These are phyloP conservation scores for Hedychridium roseum DNA, from an alignment of 2,888 invertebrate species.

Conservation along the genomic window DNA sequence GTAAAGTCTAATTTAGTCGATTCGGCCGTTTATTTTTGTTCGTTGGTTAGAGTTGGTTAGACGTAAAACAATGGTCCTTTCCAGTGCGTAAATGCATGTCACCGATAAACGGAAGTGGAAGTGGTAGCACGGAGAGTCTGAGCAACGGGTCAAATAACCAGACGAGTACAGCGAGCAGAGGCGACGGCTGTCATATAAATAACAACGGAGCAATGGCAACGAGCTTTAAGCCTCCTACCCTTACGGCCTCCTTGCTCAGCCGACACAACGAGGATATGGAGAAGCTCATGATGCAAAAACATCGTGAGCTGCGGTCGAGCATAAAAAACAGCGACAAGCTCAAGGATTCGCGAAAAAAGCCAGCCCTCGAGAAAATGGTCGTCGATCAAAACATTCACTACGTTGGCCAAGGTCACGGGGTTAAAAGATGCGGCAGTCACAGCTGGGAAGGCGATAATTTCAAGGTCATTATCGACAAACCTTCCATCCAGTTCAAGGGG, in stretches of 20 bases:
- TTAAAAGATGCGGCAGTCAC: constrained; percentile 71
- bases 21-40: constrained; percentile 3
- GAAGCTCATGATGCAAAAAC: constrained; percentile 76
- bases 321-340: constrained; percentile 65
- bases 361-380: constrained; percentile 57
- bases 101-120: constrained; percentile 68
- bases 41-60: neutral
- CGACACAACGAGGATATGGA: constrained; percentile 85
- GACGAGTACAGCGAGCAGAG: constrained; percentile 64
- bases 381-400: constrained; percentile 49
- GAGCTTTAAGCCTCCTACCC: constrained; percentile 65
- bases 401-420: constrained; percentile 64
- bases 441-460: constrained; percentile 70
- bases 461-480: constrained; percentile 44
- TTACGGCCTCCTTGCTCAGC: constrained; percentile 71
- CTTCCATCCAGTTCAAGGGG: neutral
- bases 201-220: constrained; percentile 49
- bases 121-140: constrained; percentile 70
- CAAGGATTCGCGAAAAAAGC: constrained; percentile 65
- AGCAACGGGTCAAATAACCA: constrained; percentile 70
- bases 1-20: neutral
- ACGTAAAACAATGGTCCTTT: neutral
- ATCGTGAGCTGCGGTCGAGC: constrained; percentile 70
- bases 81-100: constrained; percentile 63
- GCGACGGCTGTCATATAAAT: constrained; percentile 64